Conservation (phyloP, 2,888 invertebrate genomes). For the Oscheius sp. region DNA sequence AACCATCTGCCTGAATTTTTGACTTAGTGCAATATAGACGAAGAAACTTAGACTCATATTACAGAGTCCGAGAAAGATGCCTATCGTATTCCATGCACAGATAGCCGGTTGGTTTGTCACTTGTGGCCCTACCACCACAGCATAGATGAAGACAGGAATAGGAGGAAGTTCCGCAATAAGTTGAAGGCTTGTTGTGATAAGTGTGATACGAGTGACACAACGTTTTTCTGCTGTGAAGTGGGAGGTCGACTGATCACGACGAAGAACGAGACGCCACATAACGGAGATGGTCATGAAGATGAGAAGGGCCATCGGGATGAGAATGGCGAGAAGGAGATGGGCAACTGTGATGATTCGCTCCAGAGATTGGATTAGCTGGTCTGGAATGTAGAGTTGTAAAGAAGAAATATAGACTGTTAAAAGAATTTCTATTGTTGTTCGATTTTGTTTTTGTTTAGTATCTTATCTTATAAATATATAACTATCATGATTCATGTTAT, state of each 20-base stretch:
- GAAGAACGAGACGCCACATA: constrained; percentile 54
- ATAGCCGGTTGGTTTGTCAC: constrained; percentile 41
- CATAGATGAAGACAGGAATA: constrained; percentile 61
- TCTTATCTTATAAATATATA: too few species aligned
- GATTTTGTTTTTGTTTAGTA: too few species aligned
- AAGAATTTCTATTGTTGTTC: too few species aligned
- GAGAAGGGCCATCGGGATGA: constrained; percentile 63
- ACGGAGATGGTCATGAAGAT: constrained; percentile 64
- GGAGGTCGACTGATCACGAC: constrained; percentile 36
- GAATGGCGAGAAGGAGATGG: constrained; percentile 60
- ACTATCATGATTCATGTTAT: too few species aligned
- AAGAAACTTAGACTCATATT: constrained; percentile 68
- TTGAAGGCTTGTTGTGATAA: constrained; percentile 65
- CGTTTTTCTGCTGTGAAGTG: constrained; percentile 63
- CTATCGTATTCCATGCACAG: constrained; percentile 49
- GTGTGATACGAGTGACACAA: constrained; percentile 66
- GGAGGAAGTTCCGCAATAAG: constrained; percentile 61
- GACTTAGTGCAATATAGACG: constrained; percentile 62
- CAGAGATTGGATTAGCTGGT: constrained; percentile 19
- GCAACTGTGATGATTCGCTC: constrained; percentile 62
- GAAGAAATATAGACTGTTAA: too few species aligned
- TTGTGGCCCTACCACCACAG: constrained; percentile 51
- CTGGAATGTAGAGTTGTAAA: background rate
- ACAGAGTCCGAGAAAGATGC: constrained; percentile 64
- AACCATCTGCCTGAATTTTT: constrained; percentile 63